Percentiles rank a stretch among this genome's conserved stretches.
Conservation (phyloP, 2,113 vertebrate genomes). For the Procavia capensis region DNA sequence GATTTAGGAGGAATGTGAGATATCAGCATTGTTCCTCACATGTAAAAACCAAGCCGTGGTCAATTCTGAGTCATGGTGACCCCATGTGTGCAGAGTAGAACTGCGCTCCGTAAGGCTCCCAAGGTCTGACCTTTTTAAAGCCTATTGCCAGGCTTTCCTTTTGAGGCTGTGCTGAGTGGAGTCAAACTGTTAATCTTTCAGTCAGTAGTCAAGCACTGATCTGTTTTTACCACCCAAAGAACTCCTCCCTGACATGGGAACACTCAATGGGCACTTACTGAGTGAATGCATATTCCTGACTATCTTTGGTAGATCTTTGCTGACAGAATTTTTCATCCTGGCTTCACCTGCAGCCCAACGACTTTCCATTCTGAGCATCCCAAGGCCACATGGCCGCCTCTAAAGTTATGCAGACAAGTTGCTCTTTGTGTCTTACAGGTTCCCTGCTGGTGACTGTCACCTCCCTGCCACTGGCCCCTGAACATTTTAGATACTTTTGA, state of each 20-base stretch:
- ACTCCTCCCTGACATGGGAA: neutral
- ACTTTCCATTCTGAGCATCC: neutral
- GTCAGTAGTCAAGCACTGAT: neutral
- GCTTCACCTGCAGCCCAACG: neutral
- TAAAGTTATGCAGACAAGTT: neutral
- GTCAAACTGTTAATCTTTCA: neutral
- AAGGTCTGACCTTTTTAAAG: neutral
- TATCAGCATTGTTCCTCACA: accelerated
- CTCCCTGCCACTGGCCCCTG: neutral
- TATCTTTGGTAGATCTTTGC: accelerated
- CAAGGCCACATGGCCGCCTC: neutral
- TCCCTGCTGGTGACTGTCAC: neutral
- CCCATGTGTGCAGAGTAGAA: neutral
- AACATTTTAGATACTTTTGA: neutral
- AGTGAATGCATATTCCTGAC: neutral
- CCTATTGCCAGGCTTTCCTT: neutral
- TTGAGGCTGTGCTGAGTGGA: neutral
- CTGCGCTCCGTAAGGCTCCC: neutral
- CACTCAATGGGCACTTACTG: neutral
- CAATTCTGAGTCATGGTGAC: neutral
- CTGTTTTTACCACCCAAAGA: neutral
- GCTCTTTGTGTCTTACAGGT: neutral
- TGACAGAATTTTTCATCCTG: neutral
- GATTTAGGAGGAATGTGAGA: neutral
- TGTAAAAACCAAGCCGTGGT: neutral